These are phyloP conservation scores for Lithosia quadra DNA, from an alignment of 2,888 invertebrate genomes.

Conservation along the genomic window DNA sequence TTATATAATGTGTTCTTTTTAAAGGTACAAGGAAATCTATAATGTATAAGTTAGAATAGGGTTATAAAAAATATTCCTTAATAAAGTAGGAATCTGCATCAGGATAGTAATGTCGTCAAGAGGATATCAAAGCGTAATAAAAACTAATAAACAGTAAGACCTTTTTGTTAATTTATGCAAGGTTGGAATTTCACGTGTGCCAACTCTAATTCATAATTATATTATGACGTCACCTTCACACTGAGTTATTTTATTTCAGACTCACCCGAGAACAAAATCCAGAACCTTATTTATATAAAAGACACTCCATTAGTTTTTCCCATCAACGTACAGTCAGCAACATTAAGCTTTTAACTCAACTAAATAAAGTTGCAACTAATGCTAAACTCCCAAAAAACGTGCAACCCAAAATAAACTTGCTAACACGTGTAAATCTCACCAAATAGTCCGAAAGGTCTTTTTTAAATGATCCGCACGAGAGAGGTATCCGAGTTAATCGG, in stretches of 20 bases:
- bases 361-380: conserved; percentile 42
- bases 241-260: conserved; percentile 2
- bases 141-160: background rate
- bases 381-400: conserved; percentile 42
- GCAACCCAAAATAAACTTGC: conserved; percentile 46
- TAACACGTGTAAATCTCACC: conserved; percentile 55
- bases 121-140: background rate
- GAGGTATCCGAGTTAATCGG: conserved; percentile 55
- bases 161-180: background rate
- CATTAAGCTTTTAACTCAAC: conserved; percentile 38
- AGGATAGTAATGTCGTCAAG: background rate
- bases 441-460: conserved; percentile 53
- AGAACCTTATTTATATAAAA: conserved; percentile 6
- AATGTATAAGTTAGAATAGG: background rate
- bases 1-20: background rate
- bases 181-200: background rate
- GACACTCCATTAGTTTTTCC: background rate
- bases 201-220: background rate
- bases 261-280: background rate
- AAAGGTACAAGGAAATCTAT: background rate
- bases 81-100: background rate
- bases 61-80: background rate
- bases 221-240: background rate
- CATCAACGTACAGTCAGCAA: conserved; percentile 35
- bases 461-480: conserved; percentile 56